phyloP scores from a whole-genome alignment of 2,797 vertebrate species.

The Brotula barbata region DNA sequence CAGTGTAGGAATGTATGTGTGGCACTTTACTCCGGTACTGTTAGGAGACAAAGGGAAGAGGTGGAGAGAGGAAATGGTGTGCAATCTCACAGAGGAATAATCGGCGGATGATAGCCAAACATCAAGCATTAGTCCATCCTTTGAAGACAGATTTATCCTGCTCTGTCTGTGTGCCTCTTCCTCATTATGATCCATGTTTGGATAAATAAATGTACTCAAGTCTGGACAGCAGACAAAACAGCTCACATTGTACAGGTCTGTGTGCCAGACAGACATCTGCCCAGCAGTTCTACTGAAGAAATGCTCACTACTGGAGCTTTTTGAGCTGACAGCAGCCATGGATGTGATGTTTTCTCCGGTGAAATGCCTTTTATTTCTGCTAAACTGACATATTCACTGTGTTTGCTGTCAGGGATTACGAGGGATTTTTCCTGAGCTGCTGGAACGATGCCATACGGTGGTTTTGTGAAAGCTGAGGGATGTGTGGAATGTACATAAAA shows the following conservation, averaged over 20 bases:
- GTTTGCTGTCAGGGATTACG: constrained; percentile 15
- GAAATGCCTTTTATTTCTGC: background rate
- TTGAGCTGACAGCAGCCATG: background rate
- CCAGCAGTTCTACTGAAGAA: constrained; percentile 52
- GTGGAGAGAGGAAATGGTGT: constrained; percentile 13
- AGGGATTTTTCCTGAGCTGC: constrained; percentile 17
- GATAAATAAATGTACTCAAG: constrained; percentile 34
- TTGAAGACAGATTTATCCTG: background rate
- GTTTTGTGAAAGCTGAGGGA: constrained; percentile 4
- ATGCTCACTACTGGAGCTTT: constrained; percentile 25
- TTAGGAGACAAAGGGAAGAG: constrained; percentile 32
- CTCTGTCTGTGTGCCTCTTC: background rate
- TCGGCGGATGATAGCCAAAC: constrained; percentile 8
- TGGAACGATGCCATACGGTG: background rate
- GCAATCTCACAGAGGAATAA: background rate
- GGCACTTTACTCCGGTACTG: constrained; percentile 14
- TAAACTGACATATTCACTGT: constrained; percentile 7
- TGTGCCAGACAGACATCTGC: constrained; percentile 72
- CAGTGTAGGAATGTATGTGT: constrained; percentile 30
- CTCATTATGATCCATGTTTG: constrained; percentile 1
- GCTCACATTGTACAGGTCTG: constrained; percentile 36
- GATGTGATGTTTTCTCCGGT: background rate
- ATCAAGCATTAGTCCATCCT: background rate
- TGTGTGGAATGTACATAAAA: constrained; percentile 20
- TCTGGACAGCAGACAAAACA: constrained; percentile 58